Evolutionary conservation across 2,797 vertebrate species (phyloP), one percentile per base, ranked within the genome.

Genomic region (Siniperca undulata): DNA sequence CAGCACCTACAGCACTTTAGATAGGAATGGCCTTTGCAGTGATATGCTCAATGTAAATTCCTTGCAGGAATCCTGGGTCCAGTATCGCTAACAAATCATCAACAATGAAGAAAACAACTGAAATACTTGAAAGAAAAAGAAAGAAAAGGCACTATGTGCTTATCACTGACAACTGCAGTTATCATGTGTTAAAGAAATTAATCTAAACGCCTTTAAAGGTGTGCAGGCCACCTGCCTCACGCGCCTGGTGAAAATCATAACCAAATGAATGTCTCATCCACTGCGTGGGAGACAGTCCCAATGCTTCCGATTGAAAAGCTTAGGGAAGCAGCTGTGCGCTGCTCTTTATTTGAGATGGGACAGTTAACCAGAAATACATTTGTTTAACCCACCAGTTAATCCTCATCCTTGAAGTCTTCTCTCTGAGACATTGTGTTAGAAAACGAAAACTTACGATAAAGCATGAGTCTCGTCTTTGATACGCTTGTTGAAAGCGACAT

Each of bases 21-120:
- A 80, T 30, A 78, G 19, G 40, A 86, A 13, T 48, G 60, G 79
- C 65, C 48, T 77, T 81, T 80, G 44, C 40, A 55, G 62, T 78
- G 77, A 72, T 60, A 77, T 70, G 61, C 71, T 74, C 59, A 48
- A 60, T 75, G 64, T 84, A 36, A 83, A 83, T 40, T 81, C 44
- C 66, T 71, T 27, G 38, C 20, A 70, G 83, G 14, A 60, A 75
- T 38, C 3, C 50, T 24, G 16, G 19, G 52, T 60, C 17, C 52
- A 53, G 30, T 34, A 24, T 30, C 17, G 2, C 20, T 70, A 12
- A 55, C 34, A 73, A 27, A 7, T 65, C 10, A n/a, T 12, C 34
- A 1, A 64, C 17, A 70, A 61, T 16, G 13, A 27, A 13, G 1
- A 22, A 60, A n/a, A 48, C 1, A 61, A 58, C 1, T 3, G 3